Base-by-base conservation (phyloP, 2,113 vertebrate species). In the Girardinichthys multiradiatus region DNA sequence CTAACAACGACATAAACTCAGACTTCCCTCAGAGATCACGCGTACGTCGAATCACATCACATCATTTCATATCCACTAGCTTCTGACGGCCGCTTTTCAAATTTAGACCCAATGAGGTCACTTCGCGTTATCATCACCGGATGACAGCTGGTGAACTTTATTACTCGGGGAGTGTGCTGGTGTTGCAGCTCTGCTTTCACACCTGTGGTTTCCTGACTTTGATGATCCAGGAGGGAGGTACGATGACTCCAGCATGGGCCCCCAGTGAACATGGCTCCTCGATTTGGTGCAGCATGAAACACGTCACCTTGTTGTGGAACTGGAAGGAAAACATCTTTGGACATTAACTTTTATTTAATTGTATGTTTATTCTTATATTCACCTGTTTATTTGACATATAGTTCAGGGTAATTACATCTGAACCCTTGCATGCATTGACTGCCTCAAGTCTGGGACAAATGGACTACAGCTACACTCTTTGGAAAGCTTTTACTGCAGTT, bases 271-370 rank as follows among this genome's bases (percentile, higher is more conserved):
- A 99, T 0, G 97, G 96, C 92, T 99, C 97, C 91, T 99, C 97
- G 0, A 99, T 99, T 86, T 99, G 98, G 80, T 98, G 98, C 82
- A 99, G 93, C 97, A 99, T 96, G 95, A 99, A 99, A 91, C 98
- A 99, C 76, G 97, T 98, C 90, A 99, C 98, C 94, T 99, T 99
- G 87, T 99, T 99, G 92, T 99, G 97, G 92, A 98, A 99, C 97
- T 99, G 87, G 12, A 70, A 60, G 21, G 31, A 17, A 42, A 64
- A 39, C 30, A 61, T 33, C 2, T 4, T 11, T 10, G 26, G 12
- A 63, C 24, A 17, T 45, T 19, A 54, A 9, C 48, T 54, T 54
- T 54, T 10, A 54, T 54, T n/a, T 0, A 24, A 24, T 8, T 54
- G 21, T 10, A n/a, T 0, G 13, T 39, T 39, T 2, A 11, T 39